A percentile compares a stretch with the other conserved stretches of the same genome.
Conservation (phyloP, 2,113 vertebrate species). For the Mirounga angustirostris region DNA sequence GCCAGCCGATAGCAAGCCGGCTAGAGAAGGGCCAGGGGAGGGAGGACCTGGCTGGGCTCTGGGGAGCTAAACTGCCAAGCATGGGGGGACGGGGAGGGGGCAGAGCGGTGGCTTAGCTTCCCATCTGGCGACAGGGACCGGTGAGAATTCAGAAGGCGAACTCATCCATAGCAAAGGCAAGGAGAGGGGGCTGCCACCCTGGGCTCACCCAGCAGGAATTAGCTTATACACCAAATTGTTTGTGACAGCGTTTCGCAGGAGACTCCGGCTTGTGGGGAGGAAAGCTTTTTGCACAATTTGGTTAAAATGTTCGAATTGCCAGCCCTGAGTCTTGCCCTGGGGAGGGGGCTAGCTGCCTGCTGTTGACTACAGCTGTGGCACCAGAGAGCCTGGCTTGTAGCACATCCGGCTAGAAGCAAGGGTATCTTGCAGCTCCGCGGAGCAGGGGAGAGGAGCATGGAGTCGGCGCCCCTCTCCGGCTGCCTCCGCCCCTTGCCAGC, state of each 20-base stretch:
- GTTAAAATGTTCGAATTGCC: constrained; percentile 73
- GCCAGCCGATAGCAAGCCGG: not conserved
- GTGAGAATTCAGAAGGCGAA: not conserved
- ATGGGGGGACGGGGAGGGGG: not conserved
- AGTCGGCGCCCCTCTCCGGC: not conserved
- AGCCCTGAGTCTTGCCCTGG: constrained; percentile 55
- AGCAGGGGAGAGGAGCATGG: not conserved
- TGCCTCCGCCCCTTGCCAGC: not conserved
- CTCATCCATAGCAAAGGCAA: not conserved
- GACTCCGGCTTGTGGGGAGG: constrained; percentile 66
- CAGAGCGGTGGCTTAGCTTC: constrained; percentile 17
- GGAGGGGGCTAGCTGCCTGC: not conserved
- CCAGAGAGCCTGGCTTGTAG: not conserved
- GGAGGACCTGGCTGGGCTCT: not conserved
- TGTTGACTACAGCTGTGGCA: not conserved
- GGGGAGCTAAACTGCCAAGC: not conserved
- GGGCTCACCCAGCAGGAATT: constrained; percentile 4
- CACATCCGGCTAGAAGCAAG: not conserved
- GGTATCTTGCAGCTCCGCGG: not conserved
- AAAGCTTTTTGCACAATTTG: constrained; percentile 78
- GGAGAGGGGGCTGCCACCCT: not conserved
- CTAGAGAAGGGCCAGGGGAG: not conserved
- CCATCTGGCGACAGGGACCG: constrained; percentile 12
- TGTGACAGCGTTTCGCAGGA: constrained; percentile 55
- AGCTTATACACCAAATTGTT: constrained; percentile 70